Percentiles rank a stretch among this genome's conserved stretches.
These are phyloP conservation scores for Spinus pinus DNA, from an alignment of 2,797 vertebrate genomes.

Conservation along the genomic window DNA sequence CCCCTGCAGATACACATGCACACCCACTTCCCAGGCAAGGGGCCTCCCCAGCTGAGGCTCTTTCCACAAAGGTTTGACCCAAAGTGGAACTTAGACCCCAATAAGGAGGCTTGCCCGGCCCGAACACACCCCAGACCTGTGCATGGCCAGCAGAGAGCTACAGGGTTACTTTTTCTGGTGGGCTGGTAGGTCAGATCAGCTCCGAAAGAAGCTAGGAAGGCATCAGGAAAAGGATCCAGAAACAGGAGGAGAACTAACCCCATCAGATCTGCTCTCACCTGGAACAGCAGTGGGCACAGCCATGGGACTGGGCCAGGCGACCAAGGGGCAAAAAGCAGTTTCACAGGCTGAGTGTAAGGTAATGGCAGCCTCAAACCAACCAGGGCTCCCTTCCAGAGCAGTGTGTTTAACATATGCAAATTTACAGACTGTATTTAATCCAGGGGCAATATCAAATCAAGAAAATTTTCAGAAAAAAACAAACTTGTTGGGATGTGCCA, in stretches of 20 bases:
- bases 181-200: neutral
- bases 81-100: rapidly evolving
- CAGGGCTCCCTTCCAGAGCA: neutral
- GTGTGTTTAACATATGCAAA: rapidly evolving
- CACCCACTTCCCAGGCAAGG: rapidly evolving
- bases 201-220: neutral
- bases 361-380: neutral
- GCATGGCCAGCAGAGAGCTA: rapidly evolving
- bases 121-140: neutral
- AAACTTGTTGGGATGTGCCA: neutral
- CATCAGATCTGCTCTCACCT: neutral
- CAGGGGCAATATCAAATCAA: neutral
- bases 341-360: neutral
- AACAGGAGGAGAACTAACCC: neutral
- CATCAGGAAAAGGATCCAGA: neutral
- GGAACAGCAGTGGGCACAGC: neutral
- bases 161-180: neutral
- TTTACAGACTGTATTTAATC: neutral
- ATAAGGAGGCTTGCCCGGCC: neutral
- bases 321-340: neutral
- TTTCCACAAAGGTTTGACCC: neutral
- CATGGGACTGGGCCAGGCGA: neutral
- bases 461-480: neutral
- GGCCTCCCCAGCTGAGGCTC: neutral
- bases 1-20: rapidly evolving